Evolutionary conservation across 2,797 vertebrate genomes (phyloP).

Genomic region (Amniataba percoides): DNA sequence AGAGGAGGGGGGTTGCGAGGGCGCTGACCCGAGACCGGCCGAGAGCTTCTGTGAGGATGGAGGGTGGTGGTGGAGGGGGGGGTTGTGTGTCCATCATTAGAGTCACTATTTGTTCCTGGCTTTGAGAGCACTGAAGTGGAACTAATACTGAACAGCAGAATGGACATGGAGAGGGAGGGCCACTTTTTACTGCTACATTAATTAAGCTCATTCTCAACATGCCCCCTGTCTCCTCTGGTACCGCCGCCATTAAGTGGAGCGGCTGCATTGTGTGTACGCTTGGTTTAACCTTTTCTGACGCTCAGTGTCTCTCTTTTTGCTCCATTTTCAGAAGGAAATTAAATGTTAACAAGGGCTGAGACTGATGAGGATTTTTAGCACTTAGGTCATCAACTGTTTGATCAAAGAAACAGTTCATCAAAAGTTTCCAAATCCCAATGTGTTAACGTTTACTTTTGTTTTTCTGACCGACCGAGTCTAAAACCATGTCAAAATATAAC

Average conservation of each 20-base stretch:
- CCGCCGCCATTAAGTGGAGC: constrained; percentile 63
- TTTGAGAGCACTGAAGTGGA: constrained; percentile 82
- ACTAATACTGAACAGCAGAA: constrained; percentile 87
- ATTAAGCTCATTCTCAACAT: constrained; percentile 88
- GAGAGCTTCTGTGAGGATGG: constrained; percentile 36
- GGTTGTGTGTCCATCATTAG: constrained; percentile 85
- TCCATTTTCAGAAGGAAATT: neutral
- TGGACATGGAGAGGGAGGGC: constrained; percentile 85
- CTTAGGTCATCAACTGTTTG: neutral
- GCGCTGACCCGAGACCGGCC: constrained; percentile 86
- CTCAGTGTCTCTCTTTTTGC: constrained; percentile 11
- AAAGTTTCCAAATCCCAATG: neutral
- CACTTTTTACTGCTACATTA: constrained; percentile 91
- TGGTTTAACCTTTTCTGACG: constrained; percentile 68
- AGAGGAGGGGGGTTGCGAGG: constrained; percentile 23
- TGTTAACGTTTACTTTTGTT: neutral
- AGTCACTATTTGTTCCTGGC: constrained; percentile 82
- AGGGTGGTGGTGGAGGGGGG: constrained; percentile 9
- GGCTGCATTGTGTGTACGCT: constrained; percentile 38
- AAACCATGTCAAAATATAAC: neutral
- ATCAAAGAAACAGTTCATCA: neutral
- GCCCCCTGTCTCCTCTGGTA: constrained; percentile 67
- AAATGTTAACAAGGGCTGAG: neutral
- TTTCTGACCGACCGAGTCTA: neutral
- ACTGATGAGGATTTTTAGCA: constrained; percentile 1